Percentiles rank a stretch among this genome's conserved stretches.
Evolutionary conservation across 2,888 invertebrate species (phyloP).

Genomic region (Catonia carolina): DNA sequence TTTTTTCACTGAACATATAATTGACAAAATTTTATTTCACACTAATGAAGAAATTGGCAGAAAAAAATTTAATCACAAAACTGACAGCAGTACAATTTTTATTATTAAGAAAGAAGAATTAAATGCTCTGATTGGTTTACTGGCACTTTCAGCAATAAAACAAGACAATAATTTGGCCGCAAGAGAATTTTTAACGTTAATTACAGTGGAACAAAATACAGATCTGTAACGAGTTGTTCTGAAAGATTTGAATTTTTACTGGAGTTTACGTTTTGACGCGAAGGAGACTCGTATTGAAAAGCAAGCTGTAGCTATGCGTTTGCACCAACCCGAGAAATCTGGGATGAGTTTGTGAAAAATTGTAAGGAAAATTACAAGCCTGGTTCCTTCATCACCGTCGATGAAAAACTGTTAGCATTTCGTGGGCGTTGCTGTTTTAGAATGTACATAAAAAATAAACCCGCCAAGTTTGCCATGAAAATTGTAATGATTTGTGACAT

Average conservation of each 20-base stretch:
- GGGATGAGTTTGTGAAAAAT: conserved; percentile 7
- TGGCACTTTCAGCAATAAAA: too few species aligned
- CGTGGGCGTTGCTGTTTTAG: conserved; percentile 31
- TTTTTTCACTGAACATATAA: too few species aligned
- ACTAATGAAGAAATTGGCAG: too few species aligned
- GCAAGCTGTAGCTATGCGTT: conserved; percentile 4
- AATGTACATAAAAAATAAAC: conserved; percentile 33
- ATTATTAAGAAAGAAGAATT: too few species aligned
- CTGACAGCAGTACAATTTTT: too few species aligned
- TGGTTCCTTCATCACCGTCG: conserved; percentile 30
- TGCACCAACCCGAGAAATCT: conserved; percentile 18
- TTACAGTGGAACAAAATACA: too few species aligned
- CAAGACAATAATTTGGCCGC: too few species aligned
- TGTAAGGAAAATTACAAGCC: conserved; percentile 28
- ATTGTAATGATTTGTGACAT: conserved; percentile 20
- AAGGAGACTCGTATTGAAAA: conserved; percentile 17
- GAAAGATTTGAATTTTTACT: conserved; percentile 15
- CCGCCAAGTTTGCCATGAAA: conserved; percentile 34
- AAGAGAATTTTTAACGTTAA: too few species aligned
- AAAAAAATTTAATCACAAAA: too few species aligned
- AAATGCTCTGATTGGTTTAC: too few species aligned
- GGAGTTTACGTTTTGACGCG: conserved; percentile 23
- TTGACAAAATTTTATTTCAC: too few species aligned
- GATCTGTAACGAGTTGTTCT: too few species aligned
- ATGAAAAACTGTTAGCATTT: conserved; percentile 33